Evolutionary conservation across 1,140 invertebrate species (phyloP), one percentile per base, ranked within the genome.

Genomic region (Micrasema minimum): DNA sequence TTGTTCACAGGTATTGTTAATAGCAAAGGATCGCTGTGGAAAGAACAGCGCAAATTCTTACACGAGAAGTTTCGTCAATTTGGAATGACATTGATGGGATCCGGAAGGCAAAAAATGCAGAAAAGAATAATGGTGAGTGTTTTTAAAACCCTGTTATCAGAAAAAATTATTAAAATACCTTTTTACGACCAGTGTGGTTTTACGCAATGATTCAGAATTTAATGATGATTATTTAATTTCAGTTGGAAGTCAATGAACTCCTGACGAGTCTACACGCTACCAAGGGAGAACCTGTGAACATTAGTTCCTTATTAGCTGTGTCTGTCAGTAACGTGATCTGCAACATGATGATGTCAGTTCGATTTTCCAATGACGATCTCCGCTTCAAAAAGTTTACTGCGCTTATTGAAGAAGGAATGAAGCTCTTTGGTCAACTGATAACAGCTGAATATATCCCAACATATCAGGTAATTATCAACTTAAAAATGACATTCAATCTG

Each of bases 311-410:
- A 2, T 84, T 96, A 14, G 90, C 91, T n/a, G 87, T 92, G 68
- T 90, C 92, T 2, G 91, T 96, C 59, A 93, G 92, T 77, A 98
- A 97, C 80, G 93, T 97, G 0, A 96, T 98, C 68, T 96, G 95
- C 79, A 91, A 91, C 22, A 89, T 97, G 35, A 88, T 95, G 71
- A 97, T 97, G 94, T 92, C 92, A 14, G 89, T 94, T 0, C 85
- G 94, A 5, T 97, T 96, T 79, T 87, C 89, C 45, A 87, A 90
- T 71, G 89, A 91, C 12, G 93, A 96, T 76, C 80, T 83, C 1
- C 86, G 88, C 14, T 97, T 96, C 82, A 83, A 87, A 16, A 84
- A 92, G 41, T 92, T 96, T 77, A 94, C 94, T 86, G 80, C 86
- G 41, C 85, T 96, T 3, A 94, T 96, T 72, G 93, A 96, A 74